These are phyloP conservation scores for Geodia barretti DNA, from an alignment of 37 sponge, comb jelly and placozoan species.

Conservation along the genomic window DNA sequence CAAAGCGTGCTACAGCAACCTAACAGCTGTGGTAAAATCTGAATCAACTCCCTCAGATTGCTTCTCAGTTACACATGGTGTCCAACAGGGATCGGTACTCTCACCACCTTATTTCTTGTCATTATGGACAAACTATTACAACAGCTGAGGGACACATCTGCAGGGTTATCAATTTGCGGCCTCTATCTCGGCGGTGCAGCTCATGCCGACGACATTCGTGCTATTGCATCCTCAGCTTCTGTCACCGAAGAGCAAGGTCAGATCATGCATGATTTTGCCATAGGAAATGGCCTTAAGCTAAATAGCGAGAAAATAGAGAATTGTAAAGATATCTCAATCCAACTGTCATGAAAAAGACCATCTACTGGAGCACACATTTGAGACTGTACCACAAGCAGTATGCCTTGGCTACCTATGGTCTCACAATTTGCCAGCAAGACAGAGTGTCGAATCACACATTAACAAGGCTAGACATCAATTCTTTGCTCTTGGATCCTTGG, in stretches of 20 bases:
- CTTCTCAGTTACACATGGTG: not conserved
- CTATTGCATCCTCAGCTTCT: not conserved
- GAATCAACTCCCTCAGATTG: not conserved
- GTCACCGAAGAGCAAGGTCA: not conserved
- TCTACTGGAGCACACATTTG: no score
- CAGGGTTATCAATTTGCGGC: not conserved
- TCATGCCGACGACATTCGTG: conserved; percentile 18
- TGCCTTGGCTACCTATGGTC: no score
- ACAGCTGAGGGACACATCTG: not conserved
- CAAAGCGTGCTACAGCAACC: conserved; percentile 1
- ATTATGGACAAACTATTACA: conserved; percentile 17
- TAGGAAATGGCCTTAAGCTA: not conserved
- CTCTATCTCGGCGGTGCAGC: conserved; percentile 4
- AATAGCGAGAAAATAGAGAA: conserved; percentile 17
- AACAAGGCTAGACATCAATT: no score
- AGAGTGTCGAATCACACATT: no score
- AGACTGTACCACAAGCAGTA: no score
- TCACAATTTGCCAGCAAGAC: no score
- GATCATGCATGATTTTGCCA: not conserved
- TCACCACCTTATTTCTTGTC: conserved; percentile 2
- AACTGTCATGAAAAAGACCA: no score
- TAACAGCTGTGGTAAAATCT: not conserved
- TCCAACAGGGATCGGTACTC: conserved; percentile 8
- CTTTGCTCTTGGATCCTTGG: no score
- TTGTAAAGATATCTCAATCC: no score